Percentiles rank a stretch among this genome's conserved stretches.
These are phyloP conservation scores for Thunnus albacares DNA, from an alignment of 2,797 vertebrate genomes.

Conservation along the genomic window DNA sequence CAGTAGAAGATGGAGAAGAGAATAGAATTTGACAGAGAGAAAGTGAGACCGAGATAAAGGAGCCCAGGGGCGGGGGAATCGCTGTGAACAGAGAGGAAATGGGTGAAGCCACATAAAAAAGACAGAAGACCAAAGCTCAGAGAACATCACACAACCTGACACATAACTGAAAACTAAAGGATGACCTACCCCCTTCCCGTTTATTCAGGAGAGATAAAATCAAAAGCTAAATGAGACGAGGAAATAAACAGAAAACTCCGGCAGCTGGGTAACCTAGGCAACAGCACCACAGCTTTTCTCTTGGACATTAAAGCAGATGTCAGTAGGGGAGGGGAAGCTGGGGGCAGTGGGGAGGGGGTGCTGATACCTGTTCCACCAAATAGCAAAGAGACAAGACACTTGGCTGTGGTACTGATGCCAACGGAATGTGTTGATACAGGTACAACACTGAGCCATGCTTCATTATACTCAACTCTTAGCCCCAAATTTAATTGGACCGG, in stretches of 20 bases:
- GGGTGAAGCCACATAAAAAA: conserved; percentile 12
- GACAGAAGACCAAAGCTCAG: conserved; percentile 6
- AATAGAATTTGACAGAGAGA: not conserved
- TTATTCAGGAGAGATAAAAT: conserved; percentile 18
- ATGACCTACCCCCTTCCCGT: not conserved
- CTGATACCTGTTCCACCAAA: conserved; percentile 49
- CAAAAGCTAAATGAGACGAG: conserved; percentile 26
- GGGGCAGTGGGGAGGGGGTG: not conserved
- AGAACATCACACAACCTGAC: not conserved
- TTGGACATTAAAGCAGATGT: conserved; percentile 40
- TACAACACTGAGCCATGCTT: no score
- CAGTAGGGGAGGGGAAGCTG: not conserved
- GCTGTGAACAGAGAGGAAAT: not conserved
- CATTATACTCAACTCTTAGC: no score
- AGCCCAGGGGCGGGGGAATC: not conserved
- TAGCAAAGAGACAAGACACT: conserved; percentile 19
- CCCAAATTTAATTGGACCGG: not conserved
- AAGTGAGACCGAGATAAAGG: conserved; percentile 6
- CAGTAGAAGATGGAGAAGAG: not conserved
- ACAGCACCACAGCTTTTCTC: conserved; percentile 43
- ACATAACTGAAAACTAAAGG: conserved; percentile 12
- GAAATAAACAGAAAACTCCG: conserved; percentile 22
- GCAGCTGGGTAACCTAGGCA: conserved; percentile 54
- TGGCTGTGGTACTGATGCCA: conserved; percentile 17
- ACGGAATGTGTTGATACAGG: conserved; percentile 53